Evolutionary conservation across 2,888 invertebrate genomes (phyloP), one percentile per base, ranked within the genome.

Genomic region (Chrysodeixis includens): DNA sequence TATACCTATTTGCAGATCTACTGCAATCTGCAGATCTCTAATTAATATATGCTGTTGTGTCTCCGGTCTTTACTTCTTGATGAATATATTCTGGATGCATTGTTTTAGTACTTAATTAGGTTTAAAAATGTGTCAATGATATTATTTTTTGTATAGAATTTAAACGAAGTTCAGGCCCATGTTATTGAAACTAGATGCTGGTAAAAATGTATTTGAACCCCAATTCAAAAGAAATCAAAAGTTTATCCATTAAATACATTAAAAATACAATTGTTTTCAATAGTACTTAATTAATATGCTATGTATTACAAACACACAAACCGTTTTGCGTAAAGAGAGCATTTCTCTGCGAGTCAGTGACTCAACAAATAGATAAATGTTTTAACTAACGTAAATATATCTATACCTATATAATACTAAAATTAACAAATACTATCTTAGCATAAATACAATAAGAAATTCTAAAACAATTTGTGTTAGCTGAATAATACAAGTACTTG

Each of bases 401-500:
- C 22, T 58, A 58, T 76, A 69, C 69, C 62, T 70, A 69, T 69
- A 64, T 72, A 59, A 66, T 62, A 75, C 71, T 70, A 49, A 74
- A 75, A 75, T 74, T 62, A 74, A 70, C 66, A 66, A 74, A 73
- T 66, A 62, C 66, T 73, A 62, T 75, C 66, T 70, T 54, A 74
- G 65, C 60, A 72, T 75, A 78, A 77, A 72, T 76, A 82, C 73
- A 79, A 74, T 83, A 79, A 82, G 79, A 81, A 84, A 80, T 83
- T 86, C 81, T 78, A 84, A 83, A 86, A 83, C 83, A 83, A 88
- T 86, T 83, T 80, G 76, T 80, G 78, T 82, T 81, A 80, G 70
- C 77, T 83, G 83, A 88, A 86, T 86, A 88, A 83, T 83, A 84
- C 80, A 83, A 88, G 84, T 83, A 82, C 80, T 84, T 82, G 76